Evolutionary conservation across 1,140 invertebrate species (phyloP).

Genomic region (Drosophila tani): DNA sequence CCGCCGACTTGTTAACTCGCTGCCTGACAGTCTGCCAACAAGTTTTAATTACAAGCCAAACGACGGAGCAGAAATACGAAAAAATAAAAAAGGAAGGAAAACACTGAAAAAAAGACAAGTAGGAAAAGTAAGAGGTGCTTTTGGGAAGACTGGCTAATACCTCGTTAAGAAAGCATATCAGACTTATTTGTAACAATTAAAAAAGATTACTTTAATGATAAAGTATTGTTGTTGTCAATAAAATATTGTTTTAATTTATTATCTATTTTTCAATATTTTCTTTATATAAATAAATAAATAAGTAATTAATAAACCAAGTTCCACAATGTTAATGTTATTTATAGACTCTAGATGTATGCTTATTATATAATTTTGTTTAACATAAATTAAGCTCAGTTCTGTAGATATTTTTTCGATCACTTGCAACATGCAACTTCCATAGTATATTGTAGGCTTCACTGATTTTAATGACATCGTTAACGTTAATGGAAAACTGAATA

Average conservation of each 20-base stretch:
- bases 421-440: background rate
- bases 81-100: constrained; percentile 27
- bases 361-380: no score
- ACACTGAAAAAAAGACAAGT: constrained; percentile 25
- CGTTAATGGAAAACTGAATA: constrained; percentile 12
- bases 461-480: constrained; percentile 19
- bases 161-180: background rate
- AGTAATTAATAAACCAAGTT: no score
- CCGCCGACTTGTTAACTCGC: constrained; percentile 80
- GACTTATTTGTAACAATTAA: background rate
- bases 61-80: constrained; percentile 18
- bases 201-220: no score
- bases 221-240: background rate
- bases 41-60: constrained; percentile 76
- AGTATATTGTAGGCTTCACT: background rate
- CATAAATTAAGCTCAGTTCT: background rate
- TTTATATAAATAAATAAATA: background rate
- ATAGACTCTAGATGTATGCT: no score
- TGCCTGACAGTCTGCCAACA: constrained; percentile 81
- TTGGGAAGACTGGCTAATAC: background rate
- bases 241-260: background rate
- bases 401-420: background rate
- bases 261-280: background rate
- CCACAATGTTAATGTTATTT: no score
- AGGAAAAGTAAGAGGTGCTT: background rate